Conservation (phyloP, 2,113 vertebrate species). For the Micronisus gabar region DNA sequence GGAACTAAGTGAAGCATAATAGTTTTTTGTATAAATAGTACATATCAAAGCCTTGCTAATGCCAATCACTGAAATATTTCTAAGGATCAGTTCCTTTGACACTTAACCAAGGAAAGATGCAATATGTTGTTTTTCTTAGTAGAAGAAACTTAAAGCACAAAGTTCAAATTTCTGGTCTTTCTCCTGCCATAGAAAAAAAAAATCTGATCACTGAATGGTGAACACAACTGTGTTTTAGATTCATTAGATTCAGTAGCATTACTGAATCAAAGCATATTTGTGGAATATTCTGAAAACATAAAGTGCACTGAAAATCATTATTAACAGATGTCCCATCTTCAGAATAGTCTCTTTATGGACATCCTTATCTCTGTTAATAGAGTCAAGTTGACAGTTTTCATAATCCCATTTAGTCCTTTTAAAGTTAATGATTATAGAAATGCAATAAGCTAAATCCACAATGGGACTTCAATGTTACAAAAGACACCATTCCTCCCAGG, state of each 20-base stretch:
- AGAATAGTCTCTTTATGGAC: background rate
- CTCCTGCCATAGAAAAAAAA: background rate
- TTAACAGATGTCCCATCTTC: background rate
- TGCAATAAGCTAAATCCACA: background rate
- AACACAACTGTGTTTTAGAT: background rate
- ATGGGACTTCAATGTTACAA: background rate
- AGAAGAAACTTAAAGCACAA: background rate
- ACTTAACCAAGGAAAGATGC: background rate
- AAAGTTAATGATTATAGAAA: background rate
- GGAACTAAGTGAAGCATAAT: background rate
- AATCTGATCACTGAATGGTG: background rate
- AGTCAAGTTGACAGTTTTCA: background rate
- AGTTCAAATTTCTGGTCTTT: background rate
- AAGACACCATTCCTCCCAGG: background rate
- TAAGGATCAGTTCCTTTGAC: conserved; percentile 28
- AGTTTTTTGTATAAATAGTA: background rate
- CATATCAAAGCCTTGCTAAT: background rate
- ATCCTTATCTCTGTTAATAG: background rate
- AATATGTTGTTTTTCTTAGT: background rate
- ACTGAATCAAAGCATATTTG: background rate
- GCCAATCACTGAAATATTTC: background rate
- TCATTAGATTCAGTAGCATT: background rate
- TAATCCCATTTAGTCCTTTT: background rate
- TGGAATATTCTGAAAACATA: background rate
- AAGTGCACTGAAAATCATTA: background rate